Conservation (phyloP, 1,140 invertebrate genomes). For the Drosophila suzukii region DNA sequence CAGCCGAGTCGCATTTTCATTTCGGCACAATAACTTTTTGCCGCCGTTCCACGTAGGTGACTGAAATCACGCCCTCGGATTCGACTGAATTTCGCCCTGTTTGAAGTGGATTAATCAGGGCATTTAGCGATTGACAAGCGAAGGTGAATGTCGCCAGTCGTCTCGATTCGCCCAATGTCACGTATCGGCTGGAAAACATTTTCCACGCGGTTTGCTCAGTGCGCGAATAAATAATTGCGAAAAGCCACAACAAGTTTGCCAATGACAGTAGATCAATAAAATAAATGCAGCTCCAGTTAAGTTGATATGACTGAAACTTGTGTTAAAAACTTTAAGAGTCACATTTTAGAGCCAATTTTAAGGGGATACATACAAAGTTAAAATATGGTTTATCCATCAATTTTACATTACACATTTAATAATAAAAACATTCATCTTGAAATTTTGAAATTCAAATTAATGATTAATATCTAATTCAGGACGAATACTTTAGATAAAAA, state of each 20-base stretch:
- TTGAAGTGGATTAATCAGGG: constrained; percentile 63
- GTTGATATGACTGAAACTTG: neutral
- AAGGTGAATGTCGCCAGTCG: constrained; percentile 28
- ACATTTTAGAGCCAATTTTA: no score
- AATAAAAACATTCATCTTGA: no score
- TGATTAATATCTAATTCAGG: neutral
- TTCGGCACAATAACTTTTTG: constrained; percentile 35
- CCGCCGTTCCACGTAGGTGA: constrained; percentile 21
- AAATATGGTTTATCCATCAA: no score
- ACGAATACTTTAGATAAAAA: neutral
- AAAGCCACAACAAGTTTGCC: constrained; percentile 27
- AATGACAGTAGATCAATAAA: constrained; percentile 28
- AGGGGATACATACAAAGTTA: no score
- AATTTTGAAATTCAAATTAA: no score
- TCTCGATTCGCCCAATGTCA: constrained; percentile 27
- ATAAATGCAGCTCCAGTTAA: neutral
- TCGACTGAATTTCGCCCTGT: constrained; percentile 1
- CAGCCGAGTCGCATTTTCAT: constrained; percentile 29
- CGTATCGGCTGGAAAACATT: constrained; percentile 39
- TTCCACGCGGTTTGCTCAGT: constrained; percentile 22
- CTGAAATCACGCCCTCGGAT: neutral
- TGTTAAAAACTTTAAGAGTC: neutral
- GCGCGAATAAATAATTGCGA: constrained; percentile 22
- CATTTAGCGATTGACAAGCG: constrained; percentile 49
- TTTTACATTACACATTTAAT: no score